Evolutionary conservation across 2,113 vertebrate genomes (phyloP).

Genomic region (Ictalurus furcatus): DNA sequence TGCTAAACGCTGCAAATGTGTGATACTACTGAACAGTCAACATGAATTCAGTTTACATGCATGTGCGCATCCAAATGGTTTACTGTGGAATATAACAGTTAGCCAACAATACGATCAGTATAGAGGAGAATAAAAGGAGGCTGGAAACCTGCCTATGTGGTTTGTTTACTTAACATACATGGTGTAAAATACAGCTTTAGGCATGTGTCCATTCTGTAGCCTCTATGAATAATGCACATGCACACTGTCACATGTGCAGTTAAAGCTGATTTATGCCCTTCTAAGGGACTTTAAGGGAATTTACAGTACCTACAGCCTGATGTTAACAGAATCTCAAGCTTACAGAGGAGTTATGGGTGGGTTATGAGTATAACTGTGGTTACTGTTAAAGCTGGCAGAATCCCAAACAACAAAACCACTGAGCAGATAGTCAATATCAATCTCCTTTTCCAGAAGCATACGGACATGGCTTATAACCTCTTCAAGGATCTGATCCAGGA

Average conservation of each 20-base stretch:
- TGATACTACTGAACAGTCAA: neutral
- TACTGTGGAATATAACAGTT: neutral
- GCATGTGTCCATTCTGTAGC: neutral
- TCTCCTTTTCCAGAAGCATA: neutral
- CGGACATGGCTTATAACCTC: neutral
- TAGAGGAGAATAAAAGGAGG: neutral
- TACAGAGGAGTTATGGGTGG: neutral
- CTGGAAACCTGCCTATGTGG: neutral
- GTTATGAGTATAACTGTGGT: neutral
- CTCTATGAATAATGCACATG: neutral
- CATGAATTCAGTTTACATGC: neutral
- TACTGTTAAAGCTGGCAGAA: neutral
- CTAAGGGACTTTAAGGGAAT: neutral
- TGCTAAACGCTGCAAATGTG: neutral
- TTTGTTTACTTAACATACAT: neutral
- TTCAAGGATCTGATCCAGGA: neutral
- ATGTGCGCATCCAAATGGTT: neutral
- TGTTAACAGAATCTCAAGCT: neutral
- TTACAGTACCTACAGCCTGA: neutral
- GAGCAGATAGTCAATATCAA: neutral
- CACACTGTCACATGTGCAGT: neutral
- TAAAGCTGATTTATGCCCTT: neutral
- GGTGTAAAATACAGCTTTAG: conserved; percentile 1
- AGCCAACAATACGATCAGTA: neutral
- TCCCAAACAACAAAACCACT: neutral